A percentile compares a stretch with the other conserved stretches of the same genome.
Conservation (phyloP, 2,113 vertebrate genomes). For the Lepidothrix coronata region DNA sequence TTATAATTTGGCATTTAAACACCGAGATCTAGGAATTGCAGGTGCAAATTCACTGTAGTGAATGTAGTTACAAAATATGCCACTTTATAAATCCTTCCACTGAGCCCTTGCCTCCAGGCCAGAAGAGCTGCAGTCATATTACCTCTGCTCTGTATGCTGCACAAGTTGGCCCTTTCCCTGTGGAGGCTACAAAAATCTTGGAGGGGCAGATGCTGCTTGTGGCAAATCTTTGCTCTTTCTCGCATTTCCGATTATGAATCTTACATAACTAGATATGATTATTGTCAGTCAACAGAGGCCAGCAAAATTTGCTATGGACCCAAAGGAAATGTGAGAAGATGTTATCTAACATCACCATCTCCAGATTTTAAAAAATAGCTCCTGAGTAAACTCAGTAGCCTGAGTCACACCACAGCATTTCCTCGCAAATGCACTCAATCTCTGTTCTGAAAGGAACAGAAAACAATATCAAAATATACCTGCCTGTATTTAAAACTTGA, state of each 20-base stretch:
- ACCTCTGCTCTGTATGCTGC: accelerated
- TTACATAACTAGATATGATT: neutral
- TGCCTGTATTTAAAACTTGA: neutral
- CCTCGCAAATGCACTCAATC: neutral
- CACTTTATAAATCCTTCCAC: neutral
- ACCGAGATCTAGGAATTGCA: neutral
- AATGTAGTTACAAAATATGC: neutral
- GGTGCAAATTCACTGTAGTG: neutral
- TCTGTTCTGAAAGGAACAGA: neutral
- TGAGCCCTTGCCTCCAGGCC: neutral
- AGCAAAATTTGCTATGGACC: neutral
- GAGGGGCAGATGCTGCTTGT: neutral
- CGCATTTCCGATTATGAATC: neutral
- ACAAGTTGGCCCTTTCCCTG: neutral
- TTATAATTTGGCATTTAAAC: neutral
- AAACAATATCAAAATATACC: neutral
- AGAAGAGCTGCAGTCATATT: neutral
- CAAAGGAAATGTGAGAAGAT: neutral
- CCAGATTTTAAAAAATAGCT: neutral
- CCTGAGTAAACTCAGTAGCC: neutral
- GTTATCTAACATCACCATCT: neutral
- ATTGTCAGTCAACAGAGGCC: neutral
- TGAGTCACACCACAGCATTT: neutral
- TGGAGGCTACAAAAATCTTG: neutral
- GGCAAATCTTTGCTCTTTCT: neutral